Percentiles rank a stretch among this genome's conserved stretches.
Evolutionary conservation across 1,140 invertebrate genomes (phyloP).

Genomic region (Charaxes varanes): DNA sequence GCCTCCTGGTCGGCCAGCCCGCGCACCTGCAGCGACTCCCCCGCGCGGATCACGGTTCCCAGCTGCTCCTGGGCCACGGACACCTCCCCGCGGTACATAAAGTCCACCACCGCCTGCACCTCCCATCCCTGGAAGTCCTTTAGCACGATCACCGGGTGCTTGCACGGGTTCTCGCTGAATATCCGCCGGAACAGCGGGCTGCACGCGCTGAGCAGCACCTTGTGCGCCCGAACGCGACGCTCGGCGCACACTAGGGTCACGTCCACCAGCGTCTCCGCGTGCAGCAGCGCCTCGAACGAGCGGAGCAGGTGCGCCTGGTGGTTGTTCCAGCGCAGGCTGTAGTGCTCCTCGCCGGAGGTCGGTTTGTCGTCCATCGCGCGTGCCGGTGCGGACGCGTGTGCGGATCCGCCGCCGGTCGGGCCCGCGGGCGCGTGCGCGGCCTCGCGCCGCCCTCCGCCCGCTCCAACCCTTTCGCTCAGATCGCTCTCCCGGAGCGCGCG

Average conservation of each 20-base stretch:
- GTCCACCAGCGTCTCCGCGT: conserved; percentile 89
- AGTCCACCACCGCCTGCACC: conserved; percentile 90
- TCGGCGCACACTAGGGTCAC: conserved; percentile 92
- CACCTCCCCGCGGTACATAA: conserved; percentile 94
- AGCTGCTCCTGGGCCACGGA: conserved; percentile 89
- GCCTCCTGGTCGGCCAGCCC: conserved; percentile 83
- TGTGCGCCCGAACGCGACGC: conserved; percentile 87
- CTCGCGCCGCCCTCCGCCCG: conserved; percentile 51
- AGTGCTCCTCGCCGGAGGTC: conserved; percentile 80
- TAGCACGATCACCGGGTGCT: conserved; percentile 92
- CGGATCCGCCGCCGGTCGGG: conserved; percentile 39
- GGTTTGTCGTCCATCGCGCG: conserved; percentile 62
- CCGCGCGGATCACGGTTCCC: conserved; percentile 86
- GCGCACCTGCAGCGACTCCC: conserved; percentile 88
- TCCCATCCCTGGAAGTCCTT: conserved; percentile 92
- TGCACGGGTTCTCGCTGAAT: conserved; percentile 93
- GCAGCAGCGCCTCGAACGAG: conserved; percentile 88
- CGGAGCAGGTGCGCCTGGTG: conserved; percentile 90
- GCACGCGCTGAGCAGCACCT: conserved; percentile 92
- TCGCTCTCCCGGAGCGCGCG: conserved; percentile 42
- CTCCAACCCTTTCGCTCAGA: conserved; percentile 60
- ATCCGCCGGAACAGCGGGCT: conserved; percentile 92
- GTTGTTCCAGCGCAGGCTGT: conserved; percentile 94
- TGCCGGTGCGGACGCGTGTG: conserved; percentile 43
- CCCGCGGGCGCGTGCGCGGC: conserved; percentile 45